Percentiles rank a stretch among this genome's conserved stretches.
These are phyloP conservation scores for Erpetoichthys calabaricus DNA, from an alignment of 2,797 vertebrate species.

Conservation along the genomic window DNA sequence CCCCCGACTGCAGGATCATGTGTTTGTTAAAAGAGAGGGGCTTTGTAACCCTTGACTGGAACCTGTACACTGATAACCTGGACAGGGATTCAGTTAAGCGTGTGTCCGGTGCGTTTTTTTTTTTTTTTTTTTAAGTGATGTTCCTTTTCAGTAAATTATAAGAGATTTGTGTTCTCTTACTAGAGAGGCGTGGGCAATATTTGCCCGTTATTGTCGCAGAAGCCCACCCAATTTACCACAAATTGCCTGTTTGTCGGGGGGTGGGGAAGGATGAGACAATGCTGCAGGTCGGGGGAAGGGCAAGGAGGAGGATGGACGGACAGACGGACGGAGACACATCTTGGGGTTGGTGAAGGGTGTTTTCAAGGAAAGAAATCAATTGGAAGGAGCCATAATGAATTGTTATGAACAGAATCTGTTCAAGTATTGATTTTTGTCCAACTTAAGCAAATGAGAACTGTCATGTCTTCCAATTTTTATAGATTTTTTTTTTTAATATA, in stretches of 20 bases:
- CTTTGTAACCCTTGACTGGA: too few relatives aligned
- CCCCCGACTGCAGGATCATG: too few relatives aligned
- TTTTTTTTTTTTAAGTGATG: conserved; percentile 27
- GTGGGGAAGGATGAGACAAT: conserved; percentile 17
- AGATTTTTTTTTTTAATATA: not conserved
- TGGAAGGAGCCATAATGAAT: not conserved
- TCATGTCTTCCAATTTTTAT: not conserved
- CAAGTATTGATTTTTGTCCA: not conserved
- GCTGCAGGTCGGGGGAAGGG: conserved; percentile 1
- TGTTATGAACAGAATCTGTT: conserved; percentile 3
- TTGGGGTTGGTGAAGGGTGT: not conserved
- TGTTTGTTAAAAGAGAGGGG: too few relatives aligned
- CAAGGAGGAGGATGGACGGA: conserved; percentile 4
- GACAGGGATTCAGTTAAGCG: too few relatives aligned
- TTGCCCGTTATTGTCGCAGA: conserved; percentile 42
- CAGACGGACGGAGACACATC: not conserved
- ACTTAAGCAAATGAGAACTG: not conserved
- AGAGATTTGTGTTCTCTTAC: conserved; percentile 53
- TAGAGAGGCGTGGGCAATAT: conserved; percentile 75
- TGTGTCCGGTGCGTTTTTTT: not conserved
- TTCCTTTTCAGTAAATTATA: conserved; percentile 23
- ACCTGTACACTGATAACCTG: too few relatives aligned
- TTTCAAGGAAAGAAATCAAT: not conserved
- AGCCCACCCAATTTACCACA: conserved; percentile 46
- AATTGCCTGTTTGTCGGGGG: conserved; percentile 28